phyloP scores from a whole-genome alignment of 2,888 invertebrate species.

The Kuschelorhynchus macadamiae region DNA sequence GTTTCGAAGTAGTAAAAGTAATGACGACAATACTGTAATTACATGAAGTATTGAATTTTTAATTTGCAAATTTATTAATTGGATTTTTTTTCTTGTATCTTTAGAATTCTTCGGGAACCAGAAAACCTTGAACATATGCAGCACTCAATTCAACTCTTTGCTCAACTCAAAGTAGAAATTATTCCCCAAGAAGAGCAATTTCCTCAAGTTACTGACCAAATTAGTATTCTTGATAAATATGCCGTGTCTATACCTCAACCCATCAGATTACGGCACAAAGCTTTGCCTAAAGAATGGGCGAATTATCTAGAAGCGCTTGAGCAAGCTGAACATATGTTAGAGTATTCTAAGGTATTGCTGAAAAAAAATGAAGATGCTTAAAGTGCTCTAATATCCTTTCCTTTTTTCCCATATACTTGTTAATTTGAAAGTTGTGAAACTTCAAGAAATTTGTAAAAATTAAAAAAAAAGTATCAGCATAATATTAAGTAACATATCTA shows the following conservation, averaged over 20 bases:
- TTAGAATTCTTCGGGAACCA: slow-evolving; percentile 77
- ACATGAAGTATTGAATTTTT: too few relatives aligned
- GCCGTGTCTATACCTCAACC: slow-evolving; percentile 78
- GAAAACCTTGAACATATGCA: slow-evolving; percentile 82
- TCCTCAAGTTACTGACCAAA: slow-evolving; percentile 82
- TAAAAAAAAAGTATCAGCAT: too few relatives aligned
- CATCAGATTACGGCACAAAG: slow-evolving; percentile 72
- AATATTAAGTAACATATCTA: too few relatives aligned
- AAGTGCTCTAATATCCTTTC: neutral
- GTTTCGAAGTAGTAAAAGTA: too few relatives aligned
- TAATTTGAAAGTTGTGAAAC: too few relatives aligned
- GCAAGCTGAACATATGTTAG: slow-evolving; percentile 81
- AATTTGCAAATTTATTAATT: too few relatives aligned
- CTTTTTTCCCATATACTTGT: neutral
- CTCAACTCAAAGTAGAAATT: slow-evolving; percentile 77
- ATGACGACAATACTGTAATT: too few relatives aligned
- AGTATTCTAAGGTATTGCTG: slow-evolving; percentile 75
- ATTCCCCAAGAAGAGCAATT: slow-evolving; percentile 78
- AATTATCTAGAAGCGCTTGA: slow-evolving; percentile 79
- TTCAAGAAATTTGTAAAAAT: too few relatives aligned
- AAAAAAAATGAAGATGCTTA: neutral
- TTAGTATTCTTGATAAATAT: slow-evolving; percentile 81
- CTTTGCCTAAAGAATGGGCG: slow-evolving; percentile 78
- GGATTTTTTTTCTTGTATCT: slow-evolving; percentile 54
- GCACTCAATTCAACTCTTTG: slow-evolving; percentile 77